These are phyloP conservation scores for Sturmia bella DNA, from an alignment of 2,888 invertebrate genomes.

Conservation along the genomic window DNA sequence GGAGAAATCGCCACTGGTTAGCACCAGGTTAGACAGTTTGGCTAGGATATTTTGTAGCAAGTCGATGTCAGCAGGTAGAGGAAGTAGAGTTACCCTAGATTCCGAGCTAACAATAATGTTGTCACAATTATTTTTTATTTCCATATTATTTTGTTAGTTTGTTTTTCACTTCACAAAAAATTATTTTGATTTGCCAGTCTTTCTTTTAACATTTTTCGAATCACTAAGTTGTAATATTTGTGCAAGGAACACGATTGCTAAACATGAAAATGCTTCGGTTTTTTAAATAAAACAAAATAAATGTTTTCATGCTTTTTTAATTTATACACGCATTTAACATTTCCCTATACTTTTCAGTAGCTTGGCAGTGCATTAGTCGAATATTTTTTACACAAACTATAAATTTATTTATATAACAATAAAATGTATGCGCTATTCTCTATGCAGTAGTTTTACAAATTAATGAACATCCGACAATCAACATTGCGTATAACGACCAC, in stretches of 20 bases:
- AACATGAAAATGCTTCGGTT: slow-evolving; percentile 47
- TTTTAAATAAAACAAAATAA: slow-evolving; percentile 28
- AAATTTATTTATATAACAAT: too few species aligned
- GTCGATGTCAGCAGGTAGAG: slow-evolving; percentile 82
- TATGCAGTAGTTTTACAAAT: too few species aligned
- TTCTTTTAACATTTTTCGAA: slow-evolving; percentile 36
- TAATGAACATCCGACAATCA: too few species aligned
- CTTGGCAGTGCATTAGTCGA: too few species aligned
- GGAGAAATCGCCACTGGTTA: slow-evolving; percentile 86
- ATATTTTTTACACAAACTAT: too few species aligned
- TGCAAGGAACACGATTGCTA: slow-evolving; percentile 42
- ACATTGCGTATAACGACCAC: too few species aligned
- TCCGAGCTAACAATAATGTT: slow-evolving; percentile 82
- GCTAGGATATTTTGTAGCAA: slow-evolving; percentile 89
- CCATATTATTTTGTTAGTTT: slow-evolving; percentile 60
- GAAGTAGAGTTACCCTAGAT: slow-evolving; percentile 82
- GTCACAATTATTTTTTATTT: slow-evolving; percentile 69
- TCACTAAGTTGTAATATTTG: slow-evolving; percentile 31
- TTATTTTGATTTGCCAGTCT: slow-evolving; percentile 43
- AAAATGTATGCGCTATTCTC: too few species aligned
- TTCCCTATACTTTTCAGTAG: too few species aligned
- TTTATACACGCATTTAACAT: too few species aligned
- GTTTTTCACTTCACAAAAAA: slow-evolving; percentile 44
- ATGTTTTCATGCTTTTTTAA: slow-evolving; percentile 32
- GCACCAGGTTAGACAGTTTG: slow-evolving; percentile 88